Evolutionary conservation across 1,140 invertebrate genomes (phyloP), one percentile per base, ranked within the genome.

Genomic region (Adoxophyes honmai): DNA sequence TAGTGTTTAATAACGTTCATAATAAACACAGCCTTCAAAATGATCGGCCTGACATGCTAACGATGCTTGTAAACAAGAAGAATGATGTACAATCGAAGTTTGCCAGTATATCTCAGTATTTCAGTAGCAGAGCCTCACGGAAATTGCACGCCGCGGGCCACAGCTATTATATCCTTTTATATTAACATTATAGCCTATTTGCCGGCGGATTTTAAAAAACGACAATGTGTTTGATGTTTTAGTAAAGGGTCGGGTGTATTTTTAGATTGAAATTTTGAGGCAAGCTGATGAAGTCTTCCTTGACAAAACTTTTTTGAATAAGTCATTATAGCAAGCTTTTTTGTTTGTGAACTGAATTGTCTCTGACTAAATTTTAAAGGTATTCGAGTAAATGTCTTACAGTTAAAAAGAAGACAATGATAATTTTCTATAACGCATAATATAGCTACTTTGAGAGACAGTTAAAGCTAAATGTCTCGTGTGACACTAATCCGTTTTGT

Each of bases 81-180:
- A 55, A 34, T 73, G 69, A 73, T 70, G 62, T 70, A 80, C 67
- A 75, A 73, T 73, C 67, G 70, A 80, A 80, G 68, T 77, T 75
- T 55, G 51, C 54, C 38, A 34, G 36, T 55, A 35, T 44, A 35
- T 44, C 38, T 56, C 37, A 39, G 15, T 66, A 71, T 70, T 80
- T 76, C 70, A 68, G 74, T 61, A 70, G 74, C 68, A 38, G 61
- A 62, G 48, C 55, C 54, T 15, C 70, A 59, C 65, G 78, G 78
- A 82, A 80, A 82, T 82, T 79, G 75, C 70, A 51, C 55, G 76
- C 73, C 72, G 53, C 71, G 38, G 71, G 76, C 65, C 18, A 38
- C 55, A 39, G 57, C 62, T 63, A 65, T 68, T 73, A 70, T 70
- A 66, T 72, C 70, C 70, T 73, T 80, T 75, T 74, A 68, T 72